Percentiles rank a stretch among this genome's conserved stretches.
phyloP scores from a whole-genome alignment of 2,797 vertebrate species.

The Sciurus carolinensis region DNA sequence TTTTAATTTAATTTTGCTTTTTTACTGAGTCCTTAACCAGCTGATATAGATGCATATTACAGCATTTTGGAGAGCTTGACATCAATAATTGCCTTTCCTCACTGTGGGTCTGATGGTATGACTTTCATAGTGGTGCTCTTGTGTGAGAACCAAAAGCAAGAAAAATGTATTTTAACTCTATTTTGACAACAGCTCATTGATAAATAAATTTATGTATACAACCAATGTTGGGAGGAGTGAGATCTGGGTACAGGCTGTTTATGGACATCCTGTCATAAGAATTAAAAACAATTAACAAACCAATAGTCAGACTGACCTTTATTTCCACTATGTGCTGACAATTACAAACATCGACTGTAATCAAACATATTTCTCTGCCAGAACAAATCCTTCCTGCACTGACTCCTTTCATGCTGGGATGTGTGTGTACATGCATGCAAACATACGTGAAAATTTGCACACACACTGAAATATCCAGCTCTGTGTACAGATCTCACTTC shows the following conservation, averaged over 20 bases:
- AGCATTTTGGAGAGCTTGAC: neutral
- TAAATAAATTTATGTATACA: neutral
- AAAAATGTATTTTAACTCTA: neutral
- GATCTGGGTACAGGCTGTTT: neutral
- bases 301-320: neutral
- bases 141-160: neutral
- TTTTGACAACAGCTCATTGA: neutral
- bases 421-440: neutral
- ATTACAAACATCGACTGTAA: neutral
- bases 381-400: neutral
- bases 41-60: neutral
- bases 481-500: neutral
- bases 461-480: neutral
- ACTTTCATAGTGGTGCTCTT: neutral
- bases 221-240: neutral
- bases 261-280: neutral
- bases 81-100: neutral
- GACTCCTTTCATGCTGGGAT: neutral
- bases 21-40: neutral
- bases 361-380: neutral
- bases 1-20: neutral
- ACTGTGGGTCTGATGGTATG: neutral
- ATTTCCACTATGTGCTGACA: neutral
- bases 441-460: neutral
- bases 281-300: conserved; percentile 43